These are phyloP conservation scores for Notiomystis cincta DNA, from an alignment of 2,113 vertebrate species.

Conservation along the genomic window DNA sequence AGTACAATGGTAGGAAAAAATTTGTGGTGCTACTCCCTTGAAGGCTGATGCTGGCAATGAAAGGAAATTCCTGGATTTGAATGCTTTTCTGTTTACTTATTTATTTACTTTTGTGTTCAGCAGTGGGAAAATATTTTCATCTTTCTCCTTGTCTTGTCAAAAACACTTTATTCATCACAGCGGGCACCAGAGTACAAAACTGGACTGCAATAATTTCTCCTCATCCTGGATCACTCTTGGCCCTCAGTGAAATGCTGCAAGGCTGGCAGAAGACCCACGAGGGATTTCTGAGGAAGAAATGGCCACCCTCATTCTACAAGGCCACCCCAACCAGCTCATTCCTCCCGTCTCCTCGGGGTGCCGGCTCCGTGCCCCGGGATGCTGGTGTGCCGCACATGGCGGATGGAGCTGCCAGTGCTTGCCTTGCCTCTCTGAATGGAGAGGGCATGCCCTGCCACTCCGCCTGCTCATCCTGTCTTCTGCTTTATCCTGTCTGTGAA, in stretches of 20 bases:
- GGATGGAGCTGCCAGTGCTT: neutral
- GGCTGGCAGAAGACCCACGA: neutral
- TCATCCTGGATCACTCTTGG: neutral
- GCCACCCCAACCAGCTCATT: neutral
- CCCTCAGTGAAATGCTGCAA: neutral
- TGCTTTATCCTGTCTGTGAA: slow-evolving; percentile 60
- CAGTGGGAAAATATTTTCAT: slow-evolving; percentile 37
- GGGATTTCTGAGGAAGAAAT: neutral
- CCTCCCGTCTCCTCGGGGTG: neutral
- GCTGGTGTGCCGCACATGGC: neutral
- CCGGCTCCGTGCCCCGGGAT: fast-evolving
- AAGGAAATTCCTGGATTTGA: slow-evolving; percentile 54
- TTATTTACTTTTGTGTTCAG: slow-evolving; percentile 44
- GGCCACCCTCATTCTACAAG: neutral
- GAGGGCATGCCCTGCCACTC: slow-evolving; percentile 2
- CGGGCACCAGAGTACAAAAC: neutral
- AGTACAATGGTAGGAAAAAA: slow-evolving; percentile 15
- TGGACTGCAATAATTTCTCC: neutral
- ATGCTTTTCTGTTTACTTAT: slow-evolving; percentile 54
- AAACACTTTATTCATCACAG: slow-evolving; percentile 25
- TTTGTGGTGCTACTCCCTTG: slow-evolving; percentile 17
- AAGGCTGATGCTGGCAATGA: slow-evolving; percentile 45
- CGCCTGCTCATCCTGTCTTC: neutral
- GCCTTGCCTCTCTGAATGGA: neutral
- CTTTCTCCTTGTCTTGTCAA: slow-evolving; percentile 17